Conservation (phyloP, 35 echinoderm and acorn worm genomes). For the Holothuria glaberrima region DNA sequence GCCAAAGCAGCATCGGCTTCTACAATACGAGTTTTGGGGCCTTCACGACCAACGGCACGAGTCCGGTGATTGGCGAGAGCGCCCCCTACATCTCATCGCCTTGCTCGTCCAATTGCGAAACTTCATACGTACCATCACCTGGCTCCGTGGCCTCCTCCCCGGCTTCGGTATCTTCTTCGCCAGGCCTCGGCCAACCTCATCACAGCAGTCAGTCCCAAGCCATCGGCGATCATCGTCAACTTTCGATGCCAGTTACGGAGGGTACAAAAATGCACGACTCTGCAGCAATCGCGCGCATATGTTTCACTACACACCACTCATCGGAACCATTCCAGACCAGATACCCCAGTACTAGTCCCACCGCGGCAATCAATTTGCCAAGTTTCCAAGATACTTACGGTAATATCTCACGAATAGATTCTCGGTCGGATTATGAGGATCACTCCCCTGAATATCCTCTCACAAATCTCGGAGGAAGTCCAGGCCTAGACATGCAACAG, state of each 20-base stretch:
- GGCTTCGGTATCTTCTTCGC: constrained; percentile 47
- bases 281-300: constrained; percentile 24
- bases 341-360: constrained; percentile 28
- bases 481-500: constrained; percentile 58
- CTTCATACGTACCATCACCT: constrained; percentile 51
- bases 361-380: constrained; percentile 53
- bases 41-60: constrained; percentile 47
- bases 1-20: constrained; percentile 16
- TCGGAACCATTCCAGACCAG: constrained; percentile 37
- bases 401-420: constrained; percentile 38
- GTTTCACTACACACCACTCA: constrained; percentile 14
- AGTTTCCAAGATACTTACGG: constrained; percentile 84
- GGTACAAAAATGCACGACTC: constrained; percentile 50
- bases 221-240: constrained; percentile 4
- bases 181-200: constrained; percentile 25
- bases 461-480: constrained; percentile 49
- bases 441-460: constrained; percentile 41
- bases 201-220: not conserved
- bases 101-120: constrained; percentile 29
- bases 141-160: constrained; percentile 48
- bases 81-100: constrained; percentile 45
- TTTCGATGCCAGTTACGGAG: constrained; percentile 47
- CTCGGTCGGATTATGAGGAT: constrained; percentile 57
- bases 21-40: constrained; percentile 38
- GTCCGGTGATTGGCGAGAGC: constrained; percentile 41